phyloP scores from a whole-genome alignment of 2,797 vertebrate species.

The Erethizon dorsatum region DNA sequence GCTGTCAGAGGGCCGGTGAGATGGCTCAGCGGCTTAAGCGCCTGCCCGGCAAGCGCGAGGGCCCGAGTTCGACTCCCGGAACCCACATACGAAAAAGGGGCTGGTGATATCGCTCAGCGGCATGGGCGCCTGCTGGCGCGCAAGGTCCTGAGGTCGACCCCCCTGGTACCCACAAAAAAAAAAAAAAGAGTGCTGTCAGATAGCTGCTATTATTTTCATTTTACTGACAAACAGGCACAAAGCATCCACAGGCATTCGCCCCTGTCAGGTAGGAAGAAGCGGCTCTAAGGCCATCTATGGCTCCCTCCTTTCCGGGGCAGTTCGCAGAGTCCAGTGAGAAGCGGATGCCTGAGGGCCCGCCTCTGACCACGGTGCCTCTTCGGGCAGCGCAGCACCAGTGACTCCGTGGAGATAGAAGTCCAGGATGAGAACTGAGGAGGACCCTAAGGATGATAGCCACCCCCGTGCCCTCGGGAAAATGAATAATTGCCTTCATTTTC shows the following conservation, averaged over 20 bases:
- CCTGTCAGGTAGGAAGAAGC: accelerated
- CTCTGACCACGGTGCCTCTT: background rate
- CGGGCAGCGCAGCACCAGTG: accelerated
- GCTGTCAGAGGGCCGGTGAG: too few relatives aligned
- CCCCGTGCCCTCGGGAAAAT: background rate
- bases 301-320: background rate
- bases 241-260: accelerated
- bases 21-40: too few relatives aligned
- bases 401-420: accelerated
- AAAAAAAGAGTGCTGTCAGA: accelerated
- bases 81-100: too few relatives aligned
- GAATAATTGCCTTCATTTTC: background rate
- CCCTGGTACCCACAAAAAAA: too few relatives aligned
- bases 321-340: background rate
- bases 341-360: background rate
- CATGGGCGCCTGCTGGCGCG: too few relatives aligned
- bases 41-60: too few relatives aligned
- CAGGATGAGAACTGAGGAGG: background rate
- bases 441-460: accelerated
- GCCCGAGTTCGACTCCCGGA: too few relatives aligned
- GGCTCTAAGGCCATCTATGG: accelerated
- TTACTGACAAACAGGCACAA: background rate
- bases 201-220: background rate
- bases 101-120: too few relatives aligned
- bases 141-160: too few relatives aligned